Base-by-base conservation (phyloP, 1,140 invertebrate genomes). In the Ceratosolen fusciceps region DNA sequence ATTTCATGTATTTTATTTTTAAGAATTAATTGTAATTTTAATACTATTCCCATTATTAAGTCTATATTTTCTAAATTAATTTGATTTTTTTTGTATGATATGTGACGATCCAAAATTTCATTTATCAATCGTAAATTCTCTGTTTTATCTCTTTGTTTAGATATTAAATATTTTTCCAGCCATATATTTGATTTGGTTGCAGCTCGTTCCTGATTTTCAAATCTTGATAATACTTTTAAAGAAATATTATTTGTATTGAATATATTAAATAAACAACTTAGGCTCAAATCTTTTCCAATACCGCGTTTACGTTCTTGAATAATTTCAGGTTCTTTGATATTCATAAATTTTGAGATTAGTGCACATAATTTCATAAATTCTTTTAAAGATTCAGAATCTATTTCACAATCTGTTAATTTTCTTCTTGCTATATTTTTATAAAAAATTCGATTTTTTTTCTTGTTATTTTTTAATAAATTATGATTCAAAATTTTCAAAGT, bases 331-430 rank as follows among this genome's bases (percentile, higher is more conserved):
- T 92, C 92, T 49, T 91, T 86, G 5, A 92, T 93, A 83, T 90
- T 93, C 31, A 92, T 90, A 26, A 95, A 93, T 91, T 95, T 95
- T 31, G 93, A 93, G 89, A 96, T 95, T 81, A 96, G 86, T 34
- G 93, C 93, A 84, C 93, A 95, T 39, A 96, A 86, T 74, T 95
- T 91, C 81, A 95, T 94, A 60, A 96, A 86, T 80, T 95, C 92
- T 88, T 95, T 95, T 92, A 96, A 94, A 4, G 95, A 93, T 86
- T 96, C 95, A 1, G 93, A 94, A 82, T 93, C 93, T 4, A 93
- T 94, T 2, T 93, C 94, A 83, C 94, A 95, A 82, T 95, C 95
- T 49, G 95, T 89, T 2, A 94, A 95, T 85, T 96, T 95, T 80
- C 94, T 90, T 62, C 95, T 89, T 49, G 94, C 82, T 81, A 92